These are phyloP conservation scores for Azorinus chamasolen DNA, from an alignment of 2,888 invertebrate species.

Conservation along the genomic window DNA sequence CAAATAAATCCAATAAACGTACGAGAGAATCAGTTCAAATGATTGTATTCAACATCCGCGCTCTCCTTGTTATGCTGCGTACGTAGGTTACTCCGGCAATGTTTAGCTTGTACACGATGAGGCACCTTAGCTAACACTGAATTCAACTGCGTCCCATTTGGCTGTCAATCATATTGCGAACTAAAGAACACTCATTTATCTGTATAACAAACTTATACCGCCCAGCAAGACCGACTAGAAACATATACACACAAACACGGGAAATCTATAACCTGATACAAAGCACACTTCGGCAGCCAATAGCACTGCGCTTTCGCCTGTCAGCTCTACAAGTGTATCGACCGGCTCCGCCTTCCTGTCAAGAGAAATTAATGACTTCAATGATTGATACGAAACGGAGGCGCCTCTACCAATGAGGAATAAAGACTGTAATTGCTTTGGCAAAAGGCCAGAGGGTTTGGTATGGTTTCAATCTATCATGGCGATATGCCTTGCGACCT, in stretches of 20 bases:
- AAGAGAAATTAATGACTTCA: slow-evolving; percentile 62
- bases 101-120: slow-evolving; percentile 29
- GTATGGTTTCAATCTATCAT: slow-evolving; percentile 67
- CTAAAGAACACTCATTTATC: slow-evolving; percentile 67
- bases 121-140: slow-evolving; percentile 54
- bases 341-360: slow-evolving; percentile 58
- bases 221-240: slow-evolving; percentile 51
- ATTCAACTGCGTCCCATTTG: slow-evolving; percentile 43
- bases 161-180: slow-evolving; percentile 63
- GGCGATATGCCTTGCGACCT: slow-evolving; percentile 63
- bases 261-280: slow-evolving; percentile 61
- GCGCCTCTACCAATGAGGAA: slow-evolving; percentile 68
- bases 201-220: slow-evolving; percentile 66
- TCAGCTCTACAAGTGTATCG: slow-evolving; percentile 26
- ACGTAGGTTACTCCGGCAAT: too few relatives aligned
- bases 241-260: slow-evolving; percentile 45
- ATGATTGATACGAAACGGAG: slow-evolving; percentile 62
- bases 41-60: too few relatives aligned
- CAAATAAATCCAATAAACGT: slow-evolving; percentile 32
- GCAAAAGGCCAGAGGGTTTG: slow-evolving; percentile 65
- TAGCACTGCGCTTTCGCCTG: slow-evolving; percentile 39
- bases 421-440: slow-evolving; percentile 69
- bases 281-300: slow-evolving; percentile 47
- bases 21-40: too few relatives aligned
- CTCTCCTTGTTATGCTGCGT: too few relatives aligned